Percentiles rank a stretch among this genome's conserved stretches.
Conservation (phyloP, 2,888 invertebrate genomes). For the Steinernema carpocapsae region DNA sequence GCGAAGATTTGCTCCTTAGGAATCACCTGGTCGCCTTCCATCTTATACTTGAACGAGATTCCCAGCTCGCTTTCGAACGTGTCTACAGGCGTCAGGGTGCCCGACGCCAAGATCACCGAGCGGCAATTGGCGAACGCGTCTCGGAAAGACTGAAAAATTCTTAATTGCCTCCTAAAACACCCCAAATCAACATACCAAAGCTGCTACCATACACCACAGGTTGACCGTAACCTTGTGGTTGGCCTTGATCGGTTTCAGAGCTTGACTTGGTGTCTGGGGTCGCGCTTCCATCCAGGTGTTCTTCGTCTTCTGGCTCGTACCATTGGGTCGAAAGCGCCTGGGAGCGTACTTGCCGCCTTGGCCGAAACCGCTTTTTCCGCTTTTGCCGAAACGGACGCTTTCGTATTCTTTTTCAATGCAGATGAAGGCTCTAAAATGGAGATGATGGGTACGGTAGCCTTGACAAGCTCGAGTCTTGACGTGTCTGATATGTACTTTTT, state of each 20-base stretch:
- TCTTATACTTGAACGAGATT: conserved; percentile 73
- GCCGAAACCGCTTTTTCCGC: not conserved
- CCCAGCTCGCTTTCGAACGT: conserved; percentile 80
- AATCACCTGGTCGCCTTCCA: conserved; percentile 79
- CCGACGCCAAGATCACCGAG: conserved; percentile 78
- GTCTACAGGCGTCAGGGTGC: conserved; percentile 78
- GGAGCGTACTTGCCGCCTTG: conserved; percentile 2
- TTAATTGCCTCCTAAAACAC: too few species aligned
- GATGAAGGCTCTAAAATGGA: not conserved
- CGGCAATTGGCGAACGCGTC: conserved; percentile 72
- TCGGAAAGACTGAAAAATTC: conserved; percentile 71
- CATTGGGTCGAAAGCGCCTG: not conserved
- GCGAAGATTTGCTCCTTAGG: conserved; percentile 70
- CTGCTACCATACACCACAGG: conserved; percentile 80
- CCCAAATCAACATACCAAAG: conserved; percentile 72
- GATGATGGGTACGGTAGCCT: too few species aligned
- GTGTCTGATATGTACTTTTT: too few species aligned
- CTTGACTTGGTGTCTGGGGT: too few species aligned
- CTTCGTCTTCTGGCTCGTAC: conserved; percentile 31
- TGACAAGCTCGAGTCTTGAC: too few species aligned
- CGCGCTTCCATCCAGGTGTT: conserved; percentile 41
- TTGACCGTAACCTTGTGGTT: conserved; percentile 69
- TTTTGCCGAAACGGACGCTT: not conserved
- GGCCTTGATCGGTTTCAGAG: conserved; percentile 40
- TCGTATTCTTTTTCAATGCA: conserved; percentile 9